These are phyloP conservation scores for Delia radicum DNA, from an alignment of 1,140 invertebrate species.

Conservation along the genomic window DNA sequence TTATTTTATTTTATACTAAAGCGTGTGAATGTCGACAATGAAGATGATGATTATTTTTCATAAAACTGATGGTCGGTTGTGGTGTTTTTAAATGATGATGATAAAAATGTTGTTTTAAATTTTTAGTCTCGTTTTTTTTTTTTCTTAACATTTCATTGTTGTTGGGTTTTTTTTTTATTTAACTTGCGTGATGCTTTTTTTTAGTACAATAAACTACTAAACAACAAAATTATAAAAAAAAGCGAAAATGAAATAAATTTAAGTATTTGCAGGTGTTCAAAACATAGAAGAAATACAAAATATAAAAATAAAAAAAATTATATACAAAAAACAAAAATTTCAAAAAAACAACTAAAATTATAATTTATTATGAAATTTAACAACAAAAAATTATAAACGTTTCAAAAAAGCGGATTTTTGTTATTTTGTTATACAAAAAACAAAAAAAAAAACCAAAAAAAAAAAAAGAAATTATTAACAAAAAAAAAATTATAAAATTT, in stretches of 20 bases:
- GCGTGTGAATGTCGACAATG: constrained; percentile 1
- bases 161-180: not conserved
- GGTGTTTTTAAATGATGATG: not conserved
- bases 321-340: not conserved
- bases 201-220: not conserved
- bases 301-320: constrained; percentile 15
- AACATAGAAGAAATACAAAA: constrained; percentile 50
- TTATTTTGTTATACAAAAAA: too few relatives aligned
- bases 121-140: not conserved
- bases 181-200: constrained; percentile 4
- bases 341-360: not conserved
- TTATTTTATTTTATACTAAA: not conserved
- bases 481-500: not conserved
- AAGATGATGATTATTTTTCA: not conserved
- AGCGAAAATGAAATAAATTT: constrained; percentile 40
- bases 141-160: not conserved
- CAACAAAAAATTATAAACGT: too few relatives aligned
- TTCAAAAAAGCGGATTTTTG: too few relatives aligned
- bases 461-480: not conserved
- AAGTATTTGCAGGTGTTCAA: constrained; percentile 55
- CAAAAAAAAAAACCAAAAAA: too few relatives aligned
- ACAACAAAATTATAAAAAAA: not conserved
- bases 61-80: not conserved
- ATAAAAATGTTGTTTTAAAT: not conserved
- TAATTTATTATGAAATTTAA: constrained; percentile 4